Percentiles rank a stretch among this genome's conserved stretches.
Conservation (phyloP, 1,140 invertebrate genomes). For the Cydia pomonella region DNA sequence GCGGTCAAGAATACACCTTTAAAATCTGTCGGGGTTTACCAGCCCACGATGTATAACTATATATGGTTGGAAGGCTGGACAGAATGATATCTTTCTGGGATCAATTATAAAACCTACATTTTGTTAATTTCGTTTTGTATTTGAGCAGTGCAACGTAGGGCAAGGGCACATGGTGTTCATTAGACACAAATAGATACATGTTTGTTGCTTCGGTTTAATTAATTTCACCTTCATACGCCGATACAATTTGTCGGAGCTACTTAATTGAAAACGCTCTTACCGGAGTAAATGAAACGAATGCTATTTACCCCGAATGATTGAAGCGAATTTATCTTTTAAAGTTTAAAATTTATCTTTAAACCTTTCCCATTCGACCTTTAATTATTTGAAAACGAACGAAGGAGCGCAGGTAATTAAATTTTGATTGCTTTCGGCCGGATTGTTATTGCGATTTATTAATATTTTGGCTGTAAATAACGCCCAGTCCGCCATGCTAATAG, state of each 20-base stretch:
- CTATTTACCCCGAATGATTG: constrained; percentile 78
- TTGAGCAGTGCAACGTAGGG: neutral
- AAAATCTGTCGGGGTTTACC: too few relatives aligned
- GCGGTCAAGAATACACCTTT: too few relatives aligned
- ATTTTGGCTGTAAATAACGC: constrained; percentile 59
- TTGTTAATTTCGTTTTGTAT: neutral
- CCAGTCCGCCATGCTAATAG: constrained; percentile 57
- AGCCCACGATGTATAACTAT: too few relatives aligned
- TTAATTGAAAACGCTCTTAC: constrained; percentile 80
- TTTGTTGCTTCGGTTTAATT: constrained; percentile 79
- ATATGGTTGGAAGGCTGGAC: too few relatives aligned
- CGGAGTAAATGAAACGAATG: constrained; percentile 78
- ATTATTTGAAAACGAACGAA: constrained; percentile 55
- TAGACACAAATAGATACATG: constrained; percentile 78
- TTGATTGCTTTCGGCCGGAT: constrained; percentile 65
- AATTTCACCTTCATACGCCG: constrained; percentile 80
- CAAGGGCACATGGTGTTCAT: constrained; percentile 39
- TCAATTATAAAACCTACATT: too few relatives aligned
- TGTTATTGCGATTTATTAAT: constrained; percentile 68
- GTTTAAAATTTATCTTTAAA: constrained; percentile 76
- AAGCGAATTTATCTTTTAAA: constrained; percentile 80
- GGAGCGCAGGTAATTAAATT: constrained; percentile 69
- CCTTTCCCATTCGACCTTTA: constrained; percentile 57
- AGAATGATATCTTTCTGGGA: too few relatives aligned
- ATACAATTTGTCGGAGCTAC: constrained; percentile 77